Conservation (phyloP, 2,797 vertebrate species). For the Enteromius radiatus region DNA sequence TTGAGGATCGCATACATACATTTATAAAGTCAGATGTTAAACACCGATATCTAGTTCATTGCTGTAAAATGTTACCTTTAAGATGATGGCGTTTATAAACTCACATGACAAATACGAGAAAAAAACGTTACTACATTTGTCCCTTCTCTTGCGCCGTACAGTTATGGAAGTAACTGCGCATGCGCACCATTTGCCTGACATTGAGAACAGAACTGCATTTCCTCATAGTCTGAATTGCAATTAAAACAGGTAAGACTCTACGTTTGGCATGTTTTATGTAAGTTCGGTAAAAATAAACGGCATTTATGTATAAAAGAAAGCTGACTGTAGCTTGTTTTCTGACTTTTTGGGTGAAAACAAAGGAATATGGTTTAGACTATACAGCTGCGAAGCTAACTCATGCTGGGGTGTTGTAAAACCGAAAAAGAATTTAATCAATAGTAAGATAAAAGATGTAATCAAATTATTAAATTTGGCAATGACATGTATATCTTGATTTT, state of each 20-base stretch:
- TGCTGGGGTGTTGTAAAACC: not conserved
- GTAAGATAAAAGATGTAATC: too few relatives aligned
- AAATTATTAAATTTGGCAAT: not conserved
- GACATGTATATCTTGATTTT: too few relatives aligned
- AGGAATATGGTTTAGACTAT: not conserved
- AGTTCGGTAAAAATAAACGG: not conserved
- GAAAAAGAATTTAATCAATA: too few relatives aligned
- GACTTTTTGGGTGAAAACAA: too few relatives aligned
- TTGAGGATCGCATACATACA: too few relatives aligned
- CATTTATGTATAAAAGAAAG: not conserved
- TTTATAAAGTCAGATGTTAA: not conserved
- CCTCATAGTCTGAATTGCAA: too few relatives aligned
- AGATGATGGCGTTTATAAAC: not conserved
- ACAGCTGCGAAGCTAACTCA: not conserved
- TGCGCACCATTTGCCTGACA: conserved; percentile 17
- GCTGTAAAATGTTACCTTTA: not conserved
- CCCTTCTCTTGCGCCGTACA: conserved; percentile 56
- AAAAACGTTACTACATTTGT: conserved; percentile 15
- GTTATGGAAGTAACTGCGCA: conserved; percentile 16
- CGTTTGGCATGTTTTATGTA: not conserved
- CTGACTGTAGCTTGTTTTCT: not conserved
- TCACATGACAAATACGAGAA: too few relatives aligned
- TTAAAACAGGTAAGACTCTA: not conserved
- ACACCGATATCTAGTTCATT: accelerated
- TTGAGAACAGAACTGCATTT: not conserved